Conservation (phyloP, 2,797 vertebrate genomes). For the Aulostomus chinensis region DNA sequence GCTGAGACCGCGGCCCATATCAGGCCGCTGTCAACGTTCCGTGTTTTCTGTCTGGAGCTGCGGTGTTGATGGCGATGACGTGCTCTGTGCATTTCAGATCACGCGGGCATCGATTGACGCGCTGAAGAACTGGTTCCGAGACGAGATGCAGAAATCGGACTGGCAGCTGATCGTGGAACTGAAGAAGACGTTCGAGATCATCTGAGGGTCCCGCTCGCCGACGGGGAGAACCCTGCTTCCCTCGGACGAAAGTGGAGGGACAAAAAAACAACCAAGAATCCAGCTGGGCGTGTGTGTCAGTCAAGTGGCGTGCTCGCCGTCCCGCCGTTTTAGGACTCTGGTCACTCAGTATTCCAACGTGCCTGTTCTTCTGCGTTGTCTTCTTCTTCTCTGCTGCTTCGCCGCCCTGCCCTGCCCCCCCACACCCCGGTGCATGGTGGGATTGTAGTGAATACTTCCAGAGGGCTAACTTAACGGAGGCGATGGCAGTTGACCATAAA, state of each 20-base stretch:
- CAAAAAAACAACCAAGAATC: neutral
- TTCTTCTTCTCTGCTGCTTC: conserved; percentile 51
- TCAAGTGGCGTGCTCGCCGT: too few relatives aligned
- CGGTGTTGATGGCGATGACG: too few relatives aligned
- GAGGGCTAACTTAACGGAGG: too few relatives aligned
- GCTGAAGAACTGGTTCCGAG: conserved; percentile 98
- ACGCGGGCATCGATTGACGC: conserved; percentile 95
- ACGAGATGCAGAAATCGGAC: conserved; percentile 96
- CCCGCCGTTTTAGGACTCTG: neutral
- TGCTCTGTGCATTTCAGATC: conserved; percentile 80
- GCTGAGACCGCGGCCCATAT: too few relatives aligned
- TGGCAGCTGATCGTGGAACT: conserved; percentile 99
- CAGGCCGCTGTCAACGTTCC: too few relatives aligned
- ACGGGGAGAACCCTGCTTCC: too few relatives aligned
- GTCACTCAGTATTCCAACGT: conserved; percentile 68
- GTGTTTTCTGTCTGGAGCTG: neutral
- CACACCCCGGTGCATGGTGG: conserved; percentile 36
- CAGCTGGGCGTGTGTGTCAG: too few relatives aligned
- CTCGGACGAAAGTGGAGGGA: neutral
- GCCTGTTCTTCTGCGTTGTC: conserved; percentile 63
- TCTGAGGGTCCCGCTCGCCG: too few relatives aligned
- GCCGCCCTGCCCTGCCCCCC: conserved; percentile 27
- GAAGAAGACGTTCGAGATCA: conserved; percentile 99
- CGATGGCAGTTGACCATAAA: too few relatives aligned
- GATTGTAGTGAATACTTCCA: conserved; percentile 11